Evolutionary conservation across 1,140 invertebrate genomes (phyloP).

Genomic region (Hyles euphorbiae): DNA sequence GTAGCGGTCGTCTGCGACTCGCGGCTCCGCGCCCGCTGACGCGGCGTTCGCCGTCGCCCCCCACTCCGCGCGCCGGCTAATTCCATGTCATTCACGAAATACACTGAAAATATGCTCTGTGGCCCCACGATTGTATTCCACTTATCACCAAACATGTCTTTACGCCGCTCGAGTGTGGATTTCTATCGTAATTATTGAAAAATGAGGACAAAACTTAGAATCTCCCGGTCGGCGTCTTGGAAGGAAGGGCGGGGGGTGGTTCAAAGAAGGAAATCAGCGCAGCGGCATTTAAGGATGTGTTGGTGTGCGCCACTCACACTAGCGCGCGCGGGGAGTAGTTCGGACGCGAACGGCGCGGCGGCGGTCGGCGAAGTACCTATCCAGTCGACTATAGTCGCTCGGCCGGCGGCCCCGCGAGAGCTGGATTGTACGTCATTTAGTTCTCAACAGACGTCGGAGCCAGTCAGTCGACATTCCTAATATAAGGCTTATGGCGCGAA

Average conservation of each 20-base stretch:
- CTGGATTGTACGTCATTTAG: conserved; percentile 31
- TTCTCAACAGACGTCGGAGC: conserved; percentile 47
- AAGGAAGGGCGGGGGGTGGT: conserved; percentile 41
- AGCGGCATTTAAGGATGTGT: conserved; percentile 43
- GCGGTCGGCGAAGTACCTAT: conserved; percentile 5
- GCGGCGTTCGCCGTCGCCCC: conserved; percentile 23
- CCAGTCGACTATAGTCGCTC: conserved; percentile 17
- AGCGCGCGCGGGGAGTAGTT: conserved; percentile 23
- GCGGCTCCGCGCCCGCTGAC: conserved; percentile 30
- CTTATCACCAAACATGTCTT: conserved; percentile 17
- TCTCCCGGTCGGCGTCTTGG: conserved; percentile 34
- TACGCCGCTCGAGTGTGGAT: conserved; percentile 7
- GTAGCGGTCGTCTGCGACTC: conserved; percentile 36
- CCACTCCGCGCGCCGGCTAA: conserved; percentile 44
- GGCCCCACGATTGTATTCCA: conserved; percentile 23
- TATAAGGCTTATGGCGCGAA: conserved; percentile 59
- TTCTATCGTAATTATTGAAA: background rate
- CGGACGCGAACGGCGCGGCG: conserved; percentile 1
- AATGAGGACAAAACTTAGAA: background rate
- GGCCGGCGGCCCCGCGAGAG: conserved; percentile 26
- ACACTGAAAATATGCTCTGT: conserved; percentile 59
- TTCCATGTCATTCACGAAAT: conserved; percentile 66
- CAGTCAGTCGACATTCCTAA: conserved; percentile 64
- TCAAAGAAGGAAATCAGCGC: conserved; percentile 63
- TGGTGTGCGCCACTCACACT: conserved; percentile 15